phyloP scores from a whole-genome alignment of 2,888 invertebrate species.

The Actias luna region DNA sequence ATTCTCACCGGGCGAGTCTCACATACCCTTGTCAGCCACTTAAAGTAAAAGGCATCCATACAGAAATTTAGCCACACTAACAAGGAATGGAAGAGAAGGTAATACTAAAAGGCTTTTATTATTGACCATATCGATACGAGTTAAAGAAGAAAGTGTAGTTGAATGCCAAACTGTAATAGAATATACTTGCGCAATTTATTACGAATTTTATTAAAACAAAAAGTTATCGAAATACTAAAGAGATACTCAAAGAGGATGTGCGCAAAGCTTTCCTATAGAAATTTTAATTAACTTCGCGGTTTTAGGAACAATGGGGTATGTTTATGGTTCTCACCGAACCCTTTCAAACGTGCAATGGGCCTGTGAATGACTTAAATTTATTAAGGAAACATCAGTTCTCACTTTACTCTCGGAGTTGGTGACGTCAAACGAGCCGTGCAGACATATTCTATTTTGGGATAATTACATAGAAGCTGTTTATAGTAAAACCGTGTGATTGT shows the following conservation, averaged over 20 bases:
- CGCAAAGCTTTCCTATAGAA: neutral
- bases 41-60: too few relatives aligned
- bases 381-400: neutral
- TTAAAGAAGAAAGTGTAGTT: too few relatives aligned
- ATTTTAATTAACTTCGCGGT: neutral
- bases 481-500: conserved; percentile 7
- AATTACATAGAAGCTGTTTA: conserved; percentile 2
- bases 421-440: neutral
- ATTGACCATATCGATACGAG: too few relatives aligned
- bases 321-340: neutral
- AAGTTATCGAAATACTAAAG: neutral
- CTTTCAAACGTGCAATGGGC: neutral
- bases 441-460: conserved; percentile 6
- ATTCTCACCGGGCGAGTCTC: too few relatives aligned
- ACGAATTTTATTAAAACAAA: neutral
- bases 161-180: too few relatives aligned
- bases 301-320: neutral
- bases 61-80: too few relatives aligned
- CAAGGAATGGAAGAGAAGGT: too few relatives aligned
- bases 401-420: neutral
- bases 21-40: too few relatives aligned
- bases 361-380: conserved; percentile 4
- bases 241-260: neutral
- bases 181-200: neutral
- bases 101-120: too few relatives aligned